Base-by-base conservation (phyloP, 1,140 invertebrate species). In the Anastrepha ludens region DNA sequence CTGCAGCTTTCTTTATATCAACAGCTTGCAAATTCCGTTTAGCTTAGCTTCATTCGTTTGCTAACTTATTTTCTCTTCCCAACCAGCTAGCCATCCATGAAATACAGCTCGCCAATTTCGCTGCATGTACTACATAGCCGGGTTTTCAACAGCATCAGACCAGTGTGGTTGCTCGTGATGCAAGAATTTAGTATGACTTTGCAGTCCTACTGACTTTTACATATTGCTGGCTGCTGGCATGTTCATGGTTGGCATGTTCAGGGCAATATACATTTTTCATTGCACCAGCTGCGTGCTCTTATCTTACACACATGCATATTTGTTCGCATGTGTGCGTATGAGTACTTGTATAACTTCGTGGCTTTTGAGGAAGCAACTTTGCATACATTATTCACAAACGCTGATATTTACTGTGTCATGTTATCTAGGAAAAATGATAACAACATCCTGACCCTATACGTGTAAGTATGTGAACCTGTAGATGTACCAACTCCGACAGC, bases 341-440 rank as follows among this genome's bases (percentile, higher is more conserved):
- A 8, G 50, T 55, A 55, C 50, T 55, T 8, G 50, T 55, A 55
- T 55, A 47, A 55, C 50, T 81, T 81, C n/a, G 74, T 55, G 11
- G 74, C 47, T 81, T 81, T 74, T 47, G 17, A 47, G 47, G 47
- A 81, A 81, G 44, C 74, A 81, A 81, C 47, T 81, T 47, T 81
- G 74, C 74, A 81, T 81, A 81, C 15, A 55, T 81, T 81, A 81
- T 81, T 20, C 47, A 20, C 47, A 50, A 81, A 50, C 55, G 74
- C 47, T 81, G 74, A 41, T 74, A 81, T 81, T 81, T 81, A 55
- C 74, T n/a, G 74, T 55, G 74, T 55, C 74, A 81, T 81, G 74
- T 81, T 81, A 81, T 81, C 74, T 81, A 55, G 74, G 74, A 81
- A 81, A 81, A 81, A 81, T 81, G 74, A 81, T 81, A 81, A 81